These are phyloP conservation scores for Rhinoptilus africanus DNA, from an alignment of 2,113 vertebrate genomes.

Conservation along the genomic window DNA sequence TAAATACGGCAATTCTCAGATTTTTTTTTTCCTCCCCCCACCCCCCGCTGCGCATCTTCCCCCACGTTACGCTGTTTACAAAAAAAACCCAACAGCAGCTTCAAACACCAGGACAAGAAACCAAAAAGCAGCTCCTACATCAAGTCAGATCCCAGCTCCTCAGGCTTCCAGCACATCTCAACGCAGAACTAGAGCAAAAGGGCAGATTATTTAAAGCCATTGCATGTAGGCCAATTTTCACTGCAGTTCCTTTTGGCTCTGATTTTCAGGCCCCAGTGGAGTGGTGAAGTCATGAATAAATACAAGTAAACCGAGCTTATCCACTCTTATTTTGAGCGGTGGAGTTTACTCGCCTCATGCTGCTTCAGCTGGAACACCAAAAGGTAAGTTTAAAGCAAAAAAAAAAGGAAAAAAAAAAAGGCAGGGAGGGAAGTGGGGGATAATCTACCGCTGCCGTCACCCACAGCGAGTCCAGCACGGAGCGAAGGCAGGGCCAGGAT, in stretches of 20 bases:
- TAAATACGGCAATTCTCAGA: background rate
- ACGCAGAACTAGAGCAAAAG: constrained; percentile 61
- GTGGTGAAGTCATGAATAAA: constrained; percentile 70
- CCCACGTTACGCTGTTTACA: background rate
- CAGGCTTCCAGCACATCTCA: constrained; percentile 39
- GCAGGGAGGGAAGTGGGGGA: background rate
- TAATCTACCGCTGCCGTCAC: background rate
- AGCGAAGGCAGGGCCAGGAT: background rate
- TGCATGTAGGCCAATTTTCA: constrained; percentile 67
- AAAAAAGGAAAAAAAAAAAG: background rate
- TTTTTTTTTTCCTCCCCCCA: background rate
- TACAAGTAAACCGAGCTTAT: constrained; percentile 69
- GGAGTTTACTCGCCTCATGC: constrained; percentile 65
- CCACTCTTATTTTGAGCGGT: constrained; percentile 61
- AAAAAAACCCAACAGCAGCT: constrained; percentile 13
- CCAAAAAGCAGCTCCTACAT: constrained; percentile 22
- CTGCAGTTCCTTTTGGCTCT: constrained; percentile 65
- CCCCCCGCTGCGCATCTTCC: background rate
- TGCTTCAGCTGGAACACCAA: constrained; percentile 57
- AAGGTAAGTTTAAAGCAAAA: constrained; percentile 46
- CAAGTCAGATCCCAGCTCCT: constrained; percentile 42
- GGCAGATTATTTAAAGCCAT: constrained; percentile 65
- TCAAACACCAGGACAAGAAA: constrained; percentile 6
- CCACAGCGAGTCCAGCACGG: background rate
- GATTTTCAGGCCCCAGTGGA: constrained; percentile 67